A percentile compares a stretch with the other conserved stretches of the same genome.
Evolutionary conservation across 2,797 vertebrate genomes (phyloP).

Genomic region (Sebastes matsubarae): DNA sequence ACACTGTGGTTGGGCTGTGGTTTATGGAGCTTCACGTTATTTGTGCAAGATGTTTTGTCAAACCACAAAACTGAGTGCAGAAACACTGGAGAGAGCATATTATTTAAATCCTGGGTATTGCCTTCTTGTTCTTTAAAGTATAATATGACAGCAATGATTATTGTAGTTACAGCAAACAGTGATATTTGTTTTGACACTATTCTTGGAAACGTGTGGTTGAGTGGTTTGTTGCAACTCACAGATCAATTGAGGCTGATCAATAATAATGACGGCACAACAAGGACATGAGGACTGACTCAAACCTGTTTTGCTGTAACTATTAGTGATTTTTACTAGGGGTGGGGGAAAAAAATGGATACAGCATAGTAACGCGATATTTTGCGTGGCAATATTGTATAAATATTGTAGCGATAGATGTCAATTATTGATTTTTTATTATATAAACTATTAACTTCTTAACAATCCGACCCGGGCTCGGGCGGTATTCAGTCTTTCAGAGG

Average conservation of each 20-base stretch:
- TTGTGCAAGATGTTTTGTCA: slow-evolving; percentile 56
- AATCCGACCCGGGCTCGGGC: too few species aligned
- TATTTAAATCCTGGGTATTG: slow-evolving; percentile 34
- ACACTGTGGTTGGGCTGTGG: slow-evolving; percentile 60
- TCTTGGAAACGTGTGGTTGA: slow-evolving; percentile 10
- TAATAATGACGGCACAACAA: background rate
- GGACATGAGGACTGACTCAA: background rate
- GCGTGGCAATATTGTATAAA: too few species aligned
- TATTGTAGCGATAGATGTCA: too few species aligned
- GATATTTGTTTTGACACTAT: slow-evolving; percentile 28
- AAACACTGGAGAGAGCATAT: slow-evolving; percentile 37
- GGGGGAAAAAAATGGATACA: too few species aligned
- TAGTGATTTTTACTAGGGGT: too few species aligned
- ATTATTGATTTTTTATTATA: too few species aligned
- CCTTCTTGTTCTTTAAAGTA: slow-evolving; percentile 18
- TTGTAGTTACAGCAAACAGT: slow-evolving; percentile 11
- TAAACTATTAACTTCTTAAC: too few species aligned
- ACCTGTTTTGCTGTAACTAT: background rate
- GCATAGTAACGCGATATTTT: too few species aligned
- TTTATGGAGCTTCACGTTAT: slow-evolving; percentile 54
- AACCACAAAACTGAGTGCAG: slow-evolving; percentile 47
- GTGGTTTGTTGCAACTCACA: slow-evolving; percentile 5
- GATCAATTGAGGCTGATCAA: background rate
- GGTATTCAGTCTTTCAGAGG: too few species aligned
- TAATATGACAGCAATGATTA: slow-evolving; percentile 27